Base-by-base conservation (phyloP, 2,113 vertebrate genomes). In the Jacana jacana region DNA sequence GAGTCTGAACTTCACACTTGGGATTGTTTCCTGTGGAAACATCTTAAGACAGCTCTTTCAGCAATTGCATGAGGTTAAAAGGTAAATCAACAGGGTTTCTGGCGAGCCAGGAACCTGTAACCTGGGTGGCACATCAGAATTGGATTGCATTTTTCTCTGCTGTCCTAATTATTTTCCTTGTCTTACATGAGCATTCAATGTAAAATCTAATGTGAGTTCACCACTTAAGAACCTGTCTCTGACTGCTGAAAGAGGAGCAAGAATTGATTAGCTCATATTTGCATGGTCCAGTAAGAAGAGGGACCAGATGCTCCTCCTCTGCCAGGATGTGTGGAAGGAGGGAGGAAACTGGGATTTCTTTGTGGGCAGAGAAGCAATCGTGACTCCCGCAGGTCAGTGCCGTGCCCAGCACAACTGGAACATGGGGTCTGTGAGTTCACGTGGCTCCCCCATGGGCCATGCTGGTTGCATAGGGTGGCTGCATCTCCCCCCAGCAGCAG, bases 71-170 rank as follows among this genome's bases (percentile, higher is more conserved):
- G 61, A 19, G 33, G 33, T n/a, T 44, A 13, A 57, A 60, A 64
- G 37, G 35, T 23, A 23, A 61, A 11, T 30, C 37, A 18, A 0
- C 5, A 13, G 35, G 16, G 25, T 28, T 42, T 79, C 63, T 75
- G 61, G 12, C 10, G 20, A 39, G 52, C 49, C 52, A 48, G 68
- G 46, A 42, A 15, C n/a, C 25, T 37, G 66, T 15, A 15, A 7
- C 20, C 42, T 31, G 20, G 4, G 6, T 17, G 11, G 18, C n/a
- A 58, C 17, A 4, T 33, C 61, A 57, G 39, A 68, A 37, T 0
- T 0, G 0, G 12, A 5, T 13, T n/a, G n/a, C 25, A 3, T 17
- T 33, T 76, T 69, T 31, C 13, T 4, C 37, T 44, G 7, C 12
- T 14, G 6, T 44, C 16, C 12, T 46, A 13, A 14, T 13, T 19